These are phyloP conservation scores for Caradrina kadenii DNA, from an alignment of 2,888 invertebrate genomes.

Conservation along the genomic window DNA sequence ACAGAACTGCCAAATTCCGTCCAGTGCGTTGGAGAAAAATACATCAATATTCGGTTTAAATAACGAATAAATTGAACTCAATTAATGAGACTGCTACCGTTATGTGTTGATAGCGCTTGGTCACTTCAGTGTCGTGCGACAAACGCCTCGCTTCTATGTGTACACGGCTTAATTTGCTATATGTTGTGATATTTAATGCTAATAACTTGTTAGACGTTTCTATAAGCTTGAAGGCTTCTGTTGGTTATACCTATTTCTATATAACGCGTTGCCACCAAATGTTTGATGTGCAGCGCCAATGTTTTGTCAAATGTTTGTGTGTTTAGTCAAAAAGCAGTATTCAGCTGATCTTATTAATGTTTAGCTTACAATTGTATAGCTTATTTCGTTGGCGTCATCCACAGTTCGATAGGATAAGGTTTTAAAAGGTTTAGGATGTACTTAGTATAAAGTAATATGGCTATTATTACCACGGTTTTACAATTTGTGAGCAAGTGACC, in stretches of 20 bases:
- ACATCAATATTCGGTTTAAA: slow-evolving; percentile 8
- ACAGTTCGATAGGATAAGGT: slow-evolving; percentile 47
- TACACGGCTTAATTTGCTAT: slow-evolving; percentile 85
- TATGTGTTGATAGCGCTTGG: slow-evolving; percentile 17
- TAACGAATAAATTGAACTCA: slow-evolving; percentile 4
- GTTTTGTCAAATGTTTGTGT: slow-evolving; percentile 65
- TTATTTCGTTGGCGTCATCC: slow-evolving; percentile 59
- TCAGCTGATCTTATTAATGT: slow-evolving; percentile 63
- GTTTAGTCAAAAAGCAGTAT: slow-evolving; percentile 69
- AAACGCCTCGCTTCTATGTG: slow-evolving; percentile 65
- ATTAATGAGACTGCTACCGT: slow-evolving; percentile 32
- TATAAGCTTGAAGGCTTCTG: slow-evolving; percentile 80
- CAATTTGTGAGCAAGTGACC: background rate
- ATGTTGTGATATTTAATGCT: slow-evolving; percentile 85
- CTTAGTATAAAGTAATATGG: slow-evolving; percentile 1
- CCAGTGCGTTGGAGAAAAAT: slow-evolving; percentile 41
- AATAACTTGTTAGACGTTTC: slow-evolving; percentile 70
- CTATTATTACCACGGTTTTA: slow-evolving; percentile 23
- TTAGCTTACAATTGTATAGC: slow-evolving; percentile 66
- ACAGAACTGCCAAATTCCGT: slow-evolving; percentile 53
- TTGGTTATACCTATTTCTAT: slow-evolving; percentile 79
- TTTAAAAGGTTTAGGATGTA: slow-evolving; percentile 25
- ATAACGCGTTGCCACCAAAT: slow-evolving; percentile 66
- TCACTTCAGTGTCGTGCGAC: slow-evolving; percentile 33
- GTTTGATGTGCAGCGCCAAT: slow-evolving; percentile 64